Evolutionary conservation across 2,113 vertebrate species (phyloP).

Genomic region (Takifugu bimaculatus): DNA sequence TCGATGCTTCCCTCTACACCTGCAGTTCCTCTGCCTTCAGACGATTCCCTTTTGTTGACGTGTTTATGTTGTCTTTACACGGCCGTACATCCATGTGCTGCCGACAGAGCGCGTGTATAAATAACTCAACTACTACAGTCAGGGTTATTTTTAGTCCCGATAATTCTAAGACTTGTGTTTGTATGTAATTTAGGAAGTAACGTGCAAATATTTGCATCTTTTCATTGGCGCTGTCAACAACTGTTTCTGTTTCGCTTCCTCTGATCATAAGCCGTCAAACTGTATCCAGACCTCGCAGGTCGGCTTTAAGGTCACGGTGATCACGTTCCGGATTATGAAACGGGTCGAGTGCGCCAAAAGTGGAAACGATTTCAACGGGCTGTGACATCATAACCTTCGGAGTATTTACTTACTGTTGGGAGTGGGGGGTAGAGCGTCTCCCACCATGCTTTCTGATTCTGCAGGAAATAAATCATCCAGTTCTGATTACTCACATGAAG

Average conservation of each 20-base stretch:
- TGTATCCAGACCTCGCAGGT: no score
- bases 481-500: constrained; percentile 13
- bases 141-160: constrained; percentile 52
- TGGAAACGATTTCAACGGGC: no score
- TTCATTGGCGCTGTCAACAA: no score
- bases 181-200: constrained; percentile 5
- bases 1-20: constrained; percentile 4
- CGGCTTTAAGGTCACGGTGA: no score
- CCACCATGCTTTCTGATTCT: constrained; percentile 71
- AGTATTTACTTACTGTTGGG: constrained; percentile 64
- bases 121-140: constrained; percentile 54
- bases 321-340: no score
- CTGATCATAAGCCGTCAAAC: no score
- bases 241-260: no score
- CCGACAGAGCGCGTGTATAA: constrained; percentile 44
- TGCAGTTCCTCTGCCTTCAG: constrained; percentile 17
- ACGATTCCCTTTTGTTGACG: constrained; percentile 17
- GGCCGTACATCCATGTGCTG: constrained; percentile 31
- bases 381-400: no score
- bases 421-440: constrained; percentile 57
- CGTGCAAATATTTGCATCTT: not conserved
- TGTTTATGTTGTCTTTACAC: constrained; percentile 24
- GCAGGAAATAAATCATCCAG: constrained; percentile 1
- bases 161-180: constrained; percentile 3
- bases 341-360: no score